Base-by-base conservation (phyloP, 2,797 vertebrate species). In the Holocentrus rufus region DNA sequence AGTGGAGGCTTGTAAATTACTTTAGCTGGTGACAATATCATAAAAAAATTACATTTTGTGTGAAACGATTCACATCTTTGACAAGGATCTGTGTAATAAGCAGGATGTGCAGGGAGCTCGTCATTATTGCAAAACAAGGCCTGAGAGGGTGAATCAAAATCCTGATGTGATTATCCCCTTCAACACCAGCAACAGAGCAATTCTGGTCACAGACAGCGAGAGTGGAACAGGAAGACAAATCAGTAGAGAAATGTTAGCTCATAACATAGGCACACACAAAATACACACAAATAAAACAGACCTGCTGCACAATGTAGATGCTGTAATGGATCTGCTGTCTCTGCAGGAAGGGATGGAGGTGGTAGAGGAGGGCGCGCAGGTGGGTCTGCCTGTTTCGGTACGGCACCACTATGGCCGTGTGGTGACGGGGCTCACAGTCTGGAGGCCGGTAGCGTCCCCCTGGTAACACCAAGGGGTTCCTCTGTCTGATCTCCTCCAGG, bases 261-360 rank as follows among this genome's bases (percentile, higher is more conserved):
- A 42, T 50, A 27, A 27, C 25, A 27, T 27, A 27, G 25, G 25
- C n/a, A n/a, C 46, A n/a, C 63, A n/a, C 3, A 46, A 59, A 30
- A 66, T 23, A 53, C 36, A 49, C 49, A 69, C 5, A 68, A 1
- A 39, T n/a, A 75, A 15, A 20, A 14, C 9, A 81, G 82, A 98
- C 97, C 96, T 99, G 97, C 79, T 99, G 96, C n/a, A 98, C 94
- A 0, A 98, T 95, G n/a, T 98, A 99, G 90, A 99, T 97, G 85
- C 95, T 95, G 8, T 98, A 98, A 50, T 97, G 96, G 7, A 99
- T 95, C 92, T 98, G 97, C 88, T 99, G 97, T 59, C 97, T 95
- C 88, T 98, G 97, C 59, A 98, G 93, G 87, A 98, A 98, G 5
- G 97, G 97, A 83, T 98, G 97, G 74, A 99, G 94, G 90, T 98